Evolutionary conservation across 2,888 invertebrate genomes (phyloP), one percentile per base, ranked within the genome.

Genomic region (Apodemia duryi): DNA sequence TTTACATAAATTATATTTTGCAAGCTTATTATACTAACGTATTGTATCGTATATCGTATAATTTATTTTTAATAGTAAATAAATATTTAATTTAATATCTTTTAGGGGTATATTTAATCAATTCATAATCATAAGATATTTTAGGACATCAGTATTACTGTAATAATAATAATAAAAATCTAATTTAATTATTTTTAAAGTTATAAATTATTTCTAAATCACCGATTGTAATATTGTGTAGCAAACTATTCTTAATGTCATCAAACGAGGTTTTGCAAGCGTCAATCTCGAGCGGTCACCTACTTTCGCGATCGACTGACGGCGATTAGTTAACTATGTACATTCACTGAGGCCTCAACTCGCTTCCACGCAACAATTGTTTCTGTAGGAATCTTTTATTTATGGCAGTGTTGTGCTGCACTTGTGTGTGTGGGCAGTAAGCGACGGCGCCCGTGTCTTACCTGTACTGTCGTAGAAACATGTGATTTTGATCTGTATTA

Each of bases 381-480:
- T 91, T 91, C 90, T 89, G 88, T 91, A 88, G 86, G 91, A 90
- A 91, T 91, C 91, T 91, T 90, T 91, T 91, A 91, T 91, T 91
- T 91, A 91, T 90, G 91, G 88, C 86, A 85, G 84, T 84, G 80
- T 78, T 73, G 82, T 74, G 71, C 70, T 81, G 77, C 75, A 80
- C 70, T 72, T 84, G 89, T 90, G 89, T 86, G 88, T 80, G 85
- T 80, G 81, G 77, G 79, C 79, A 74, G 82, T 82, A 81, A 84
- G 79, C 83, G 84, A 80, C 81, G 79, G 82, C 83, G 84, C 86
- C 82, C 85, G 91, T 91, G 91, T 90, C 85, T 87, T 91, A 91
- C 91, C 91, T 91, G 91, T 88, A 70, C 71, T 71, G 70, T 61
- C 57, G 54, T 73, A 74, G 68, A 64, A 5, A 11, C 61, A 52